A percentile compares a stretch with the other conserved stretches of the same genome.
Evolutionary conservation across 2,797 vertebrate genomes (phyloP).

Genomic region (Podarcis lilfordi): DNA sequence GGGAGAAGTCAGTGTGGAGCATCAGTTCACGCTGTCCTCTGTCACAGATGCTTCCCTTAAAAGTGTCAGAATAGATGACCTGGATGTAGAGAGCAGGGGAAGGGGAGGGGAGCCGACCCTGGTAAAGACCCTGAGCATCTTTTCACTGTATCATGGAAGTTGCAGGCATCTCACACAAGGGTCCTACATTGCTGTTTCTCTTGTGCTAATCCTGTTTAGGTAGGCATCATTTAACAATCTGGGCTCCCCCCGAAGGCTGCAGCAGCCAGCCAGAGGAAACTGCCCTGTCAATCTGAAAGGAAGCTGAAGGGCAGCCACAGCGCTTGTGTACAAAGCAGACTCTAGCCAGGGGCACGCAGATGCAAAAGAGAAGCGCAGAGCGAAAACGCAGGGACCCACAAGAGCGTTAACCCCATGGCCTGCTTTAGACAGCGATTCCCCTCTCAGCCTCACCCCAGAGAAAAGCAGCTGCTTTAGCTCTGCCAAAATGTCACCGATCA

Average conservation of each 20-base stretch:
- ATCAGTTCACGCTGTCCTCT: not conserved
- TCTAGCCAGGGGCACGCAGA: not conserved
- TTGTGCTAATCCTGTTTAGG: not conserved
- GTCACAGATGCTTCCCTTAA: slow-evolving; percentile 9
- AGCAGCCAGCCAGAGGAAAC: not conserved
- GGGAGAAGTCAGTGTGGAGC: not conserved
- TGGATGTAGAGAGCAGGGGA: fast-evolving
- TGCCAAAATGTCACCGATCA: not conserved
- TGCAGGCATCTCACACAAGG: not conserved
- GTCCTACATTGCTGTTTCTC: not conserved
- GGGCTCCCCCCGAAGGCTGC: not conserved
- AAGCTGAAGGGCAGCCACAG: not conserved
- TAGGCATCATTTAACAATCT: not conserved
- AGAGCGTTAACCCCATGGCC: not conserved
- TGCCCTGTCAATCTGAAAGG: not conserved
- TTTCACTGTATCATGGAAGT: not conserved
- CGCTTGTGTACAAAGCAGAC: not conserved
- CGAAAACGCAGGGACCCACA: not conserved
- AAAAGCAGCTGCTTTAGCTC: slow-evolving; percentile 2
- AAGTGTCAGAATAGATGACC: not conserved
- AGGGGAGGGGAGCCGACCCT: slow-evolving; percentile 12
- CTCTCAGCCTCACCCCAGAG: not conserved
- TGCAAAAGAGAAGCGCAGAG: not conserved
- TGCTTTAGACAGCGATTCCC: not conserved
- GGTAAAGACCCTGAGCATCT: fast-evolving